Evolutionary conservation across 1,140 invertebrate genomes (phyloP).

Genomic region (Yoshiicerus persimilis): DNA sequence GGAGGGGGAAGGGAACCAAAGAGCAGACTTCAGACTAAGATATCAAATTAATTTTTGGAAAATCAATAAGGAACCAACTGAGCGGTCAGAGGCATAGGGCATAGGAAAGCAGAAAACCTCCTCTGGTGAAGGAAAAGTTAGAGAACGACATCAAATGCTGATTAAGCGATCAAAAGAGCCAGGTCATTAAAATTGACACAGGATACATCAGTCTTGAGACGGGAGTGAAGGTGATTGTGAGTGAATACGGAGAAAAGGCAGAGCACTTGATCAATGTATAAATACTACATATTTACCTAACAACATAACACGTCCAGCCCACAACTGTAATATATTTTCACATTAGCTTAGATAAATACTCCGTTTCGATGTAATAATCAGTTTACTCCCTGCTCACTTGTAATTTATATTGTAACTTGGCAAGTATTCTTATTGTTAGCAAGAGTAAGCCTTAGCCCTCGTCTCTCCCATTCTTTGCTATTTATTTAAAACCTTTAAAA

Average conservation of each 20-base stretch:
- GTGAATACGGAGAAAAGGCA: background rate
- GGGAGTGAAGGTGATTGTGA: background rate
- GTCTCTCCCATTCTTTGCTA: background rate
- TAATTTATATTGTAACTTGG: background rate
- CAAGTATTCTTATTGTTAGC: too few species aligned
- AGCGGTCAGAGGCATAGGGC: background rate
- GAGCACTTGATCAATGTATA: background rate
- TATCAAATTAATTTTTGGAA: constrained; percentile 5
- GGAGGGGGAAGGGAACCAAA: background rate
- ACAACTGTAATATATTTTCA: background rate
- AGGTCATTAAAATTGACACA: constrained; percentile 43
- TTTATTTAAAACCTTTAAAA: background rate
- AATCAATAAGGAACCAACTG: background rate
- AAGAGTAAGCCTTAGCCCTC: background rate
- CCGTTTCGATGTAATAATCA: background rate
- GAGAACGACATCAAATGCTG: constrained; percentile 14
- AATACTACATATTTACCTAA: background rate
- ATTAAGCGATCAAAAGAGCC: constrained; percentile 38
- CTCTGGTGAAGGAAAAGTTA: constrained; percentile 4
- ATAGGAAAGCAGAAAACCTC: background rate
- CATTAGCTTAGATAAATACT: background rate
- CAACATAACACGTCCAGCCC: background rate
- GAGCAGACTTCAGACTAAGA: background rate
- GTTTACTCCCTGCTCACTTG: background rate
- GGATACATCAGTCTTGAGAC: constrained; percentile 39